Evolutionary conservation across 1,140 invertebrate genomes (phyloP).

Genomic region (Polypedilum pembai): DNA sequence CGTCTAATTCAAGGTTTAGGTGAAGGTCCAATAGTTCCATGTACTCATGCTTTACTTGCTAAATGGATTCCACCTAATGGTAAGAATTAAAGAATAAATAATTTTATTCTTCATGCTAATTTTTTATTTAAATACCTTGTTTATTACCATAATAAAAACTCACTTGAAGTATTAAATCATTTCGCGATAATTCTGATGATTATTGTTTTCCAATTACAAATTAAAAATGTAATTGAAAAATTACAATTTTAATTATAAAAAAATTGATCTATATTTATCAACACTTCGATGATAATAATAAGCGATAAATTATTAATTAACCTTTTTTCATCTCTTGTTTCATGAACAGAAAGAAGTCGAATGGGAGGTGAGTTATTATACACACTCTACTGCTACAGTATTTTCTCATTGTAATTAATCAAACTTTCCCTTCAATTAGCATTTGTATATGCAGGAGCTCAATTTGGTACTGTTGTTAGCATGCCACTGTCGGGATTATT

Average conservation of each 20-base stretch:
- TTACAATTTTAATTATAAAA: too few relatives aligned
- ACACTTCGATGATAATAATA: too few relatives aligned
- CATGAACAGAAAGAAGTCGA: constrained; percentile 53
- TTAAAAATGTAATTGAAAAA: too few relatives aligned
- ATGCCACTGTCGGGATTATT: constrained; percentile 69
- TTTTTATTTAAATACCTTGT: too few relatives aligned
- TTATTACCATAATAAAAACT: too few relatives aligned
- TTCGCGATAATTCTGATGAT: too few relatives aligned
- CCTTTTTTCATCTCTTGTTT: not conserved
- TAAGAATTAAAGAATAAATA: too few relatives aligned
- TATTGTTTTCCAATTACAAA: too few relatives aligned
- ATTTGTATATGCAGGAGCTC: constrained; percentile 73
- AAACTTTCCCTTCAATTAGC: constrained; percentile 45
- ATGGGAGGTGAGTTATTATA: constrained; percentile 50
- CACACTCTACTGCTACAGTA: not conserved
- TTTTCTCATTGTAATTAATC: too few relatives aligned
- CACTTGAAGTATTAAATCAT: too few relatives aligned
- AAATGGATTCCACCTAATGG: constrained; percentile 76
- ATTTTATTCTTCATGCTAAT: too few relatives aligned
- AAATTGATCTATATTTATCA: too few relatives aligned
- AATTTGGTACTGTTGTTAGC: constrained; percentile 73
- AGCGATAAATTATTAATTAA: constrained; percentile 35
- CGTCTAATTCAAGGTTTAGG: constrained; percentile 75
- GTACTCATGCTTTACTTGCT: constrained; percentile 68
- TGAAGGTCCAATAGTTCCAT: constrained; percentile 81